These are phyloP conservation scores for Chaenogobius annularis DNA, from an alignment of 2,113 vertebrate genomes.

Conservation along the genomic window DNA sequence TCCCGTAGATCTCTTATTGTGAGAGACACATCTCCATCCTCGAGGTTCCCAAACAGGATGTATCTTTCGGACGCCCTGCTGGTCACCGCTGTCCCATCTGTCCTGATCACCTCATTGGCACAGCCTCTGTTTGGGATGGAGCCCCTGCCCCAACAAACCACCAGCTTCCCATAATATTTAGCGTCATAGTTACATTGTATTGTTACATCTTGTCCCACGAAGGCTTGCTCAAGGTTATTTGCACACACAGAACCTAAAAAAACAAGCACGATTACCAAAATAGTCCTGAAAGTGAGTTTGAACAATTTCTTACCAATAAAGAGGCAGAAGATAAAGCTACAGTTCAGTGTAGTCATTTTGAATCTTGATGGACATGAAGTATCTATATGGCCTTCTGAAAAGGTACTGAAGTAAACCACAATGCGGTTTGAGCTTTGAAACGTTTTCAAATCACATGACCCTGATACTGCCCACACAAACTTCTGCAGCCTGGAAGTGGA, in stretches of 20 bases:
- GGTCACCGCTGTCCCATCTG: constrained; percentile 48
- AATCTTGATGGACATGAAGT: constrained; percentile 1
- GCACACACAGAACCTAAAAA: constrained; percentile 32
- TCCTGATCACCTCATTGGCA: constrained; percentile 44
- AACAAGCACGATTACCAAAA: background rate
- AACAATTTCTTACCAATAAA: constrained; percentile 51
- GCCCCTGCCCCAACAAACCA: constrained; percentile 67
- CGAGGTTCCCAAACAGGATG: constrained; percentile 43
- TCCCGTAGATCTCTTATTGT: constrained; percentile 60
- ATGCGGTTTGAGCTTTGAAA: constrained; percentile 44
- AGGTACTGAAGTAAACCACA: constrained; percentile 27
- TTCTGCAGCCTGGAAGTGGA: constrained; percentile 50
- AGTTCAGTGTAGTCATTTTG: constrained; percentile 27
- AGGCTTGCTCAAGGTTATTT: constrained; percentile 25
- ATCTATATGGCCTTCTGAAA: constrained; percentile 28
- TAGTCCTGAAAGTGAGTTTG: background rate
- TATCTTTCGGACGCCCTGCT: constrained; percentile 59
- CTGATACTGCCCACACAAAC: constrained; percentile 52
- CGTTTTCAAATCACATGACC: constrained; percentile 61
- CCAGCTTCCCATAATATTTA: constrained; percentile 41
- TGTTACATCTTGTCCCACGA: constrained; percentile 55
- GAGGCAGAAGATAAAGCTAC: constrained; percentile 30
- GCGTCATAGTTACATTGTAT: constrained; percentile 63
- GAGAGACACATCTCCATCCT: constrained; percentile 63
- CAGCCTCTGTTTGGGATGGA: constrained; percentile 61